Percentiles rank a stretch among this genome's conserved stretches.
Conservation (phyloP, 2,113 vertebrate species). For the Sialia sialis region DNA sequence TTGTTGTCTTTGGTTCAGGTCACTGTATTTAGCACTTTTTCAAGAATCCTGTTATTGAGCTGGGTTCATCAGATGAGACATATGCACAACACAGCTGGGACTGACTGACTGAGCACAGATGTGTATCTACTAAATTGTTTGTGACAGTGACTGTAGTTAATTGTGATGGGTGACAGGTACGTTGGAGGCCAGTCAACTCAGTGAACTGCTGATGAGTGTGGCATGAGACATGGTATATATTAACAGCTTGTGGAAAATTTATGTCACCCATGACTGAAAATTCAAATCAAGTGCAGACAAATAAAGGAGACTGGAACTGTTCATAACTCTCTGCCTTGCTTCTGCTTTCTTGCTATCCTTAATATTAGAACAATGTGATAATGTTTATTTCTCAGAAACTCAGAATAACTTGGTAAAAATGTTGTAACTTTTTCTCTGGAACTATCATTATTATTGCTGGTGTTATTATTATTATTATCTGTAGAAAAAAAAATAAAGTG, state of each 20-base stretch:
- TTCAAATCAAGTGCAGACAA: background rate
- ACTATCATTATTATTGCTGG: background rate
- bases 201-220: slow-evolving; percentile 14
- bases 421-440: background rate
- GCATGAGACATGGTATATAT: background rate
- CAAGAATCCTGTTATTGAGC: background rate
- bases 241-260: background rate
- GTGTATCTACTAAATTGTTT: slow-evolving; percentile 19
- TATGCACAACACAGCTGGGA: slow-evolving; percentile 8
- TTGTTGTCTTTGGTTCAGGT: background rate
- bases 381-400: background rate
- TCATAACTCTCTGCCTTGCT: background rate
- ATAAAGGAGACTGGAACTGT: background rate
- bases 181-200: slow-evolving; percentile 26
- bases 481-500: background rate
- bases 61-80: slow-evolving; percentile 27
- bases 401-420: background rate
- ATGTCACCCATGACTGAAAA: background rate
- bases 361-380: background rate
- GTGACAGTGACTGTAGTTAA: slow-evolving; percentile 50
- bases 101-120: slow-evolving; percentile 23
- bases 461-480: background rate
- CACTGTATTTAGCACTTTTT: background rate
- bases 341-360: background rate
- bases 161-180: slow-evolving; percentile 49